Evolutionary conservation across 2,888 invertebrate species (phyloP), one percentile per base, ranked within the genome.

Genomic region (Scaptomyza caliginosa): DNA sequence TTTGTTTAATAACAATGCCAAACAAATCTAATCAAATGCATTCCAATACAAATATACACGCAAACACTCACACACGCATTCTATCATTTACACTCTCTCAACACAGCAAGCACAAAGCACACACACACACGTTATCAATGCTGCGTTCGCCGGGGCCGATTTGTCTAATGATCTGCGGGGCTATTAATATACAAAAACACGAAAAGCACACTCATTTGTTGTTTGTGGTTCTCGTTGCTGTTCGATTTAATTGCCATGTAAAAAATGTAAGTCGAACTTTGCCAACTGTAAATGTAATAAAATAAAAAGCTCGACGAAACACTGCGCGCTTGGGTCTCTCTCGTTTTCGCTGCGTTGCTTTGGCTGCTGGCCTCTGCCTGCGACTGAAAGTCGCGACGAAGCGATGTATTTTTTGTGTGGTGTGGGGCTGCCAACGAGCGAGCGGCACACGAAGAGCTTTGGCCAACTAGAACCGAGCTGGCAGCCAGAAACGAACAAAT

Each of bases 381-480:
- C 79, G 74, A 79, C 86, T 79, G 79, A 79, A 67, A 66, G 63
- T 45, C 73, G 65, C 58, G 48, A 45, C 64, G 59, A 42, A 42
- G 17, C 57, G 48, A 34, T 36, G n/a, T 43, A n/a, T 58, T 30
- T 46, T 13, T 46, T 11, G 46, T 32, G 17, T 66, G 77, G 74
- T 73, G 55, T 74, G 74, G 73, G 74, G 69, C 73, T 28, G n/a
- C n/a, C 45, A 24, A 4, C 76, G 67, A 66, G 28, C 52, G 59
- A 57, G 55, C 67, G 32, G 65, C 67, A 65, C 73, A 70, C 72
- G 73, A 72, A 66, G 67, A 39, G 66, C 48, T 66, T 67, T 69
- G 72, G 51, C 80, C 82, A 80, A 82, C 75, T 87, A 80, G 84
- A 87, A 84, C 82, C 83, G 86, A 68, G 87, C 86, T 67, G 43